Percentiles rank a stretch among this genome's conserved stretches.
Conservation (phyloP, 2,113 vertebrate species). For the Phycodurus eques region DNA sequence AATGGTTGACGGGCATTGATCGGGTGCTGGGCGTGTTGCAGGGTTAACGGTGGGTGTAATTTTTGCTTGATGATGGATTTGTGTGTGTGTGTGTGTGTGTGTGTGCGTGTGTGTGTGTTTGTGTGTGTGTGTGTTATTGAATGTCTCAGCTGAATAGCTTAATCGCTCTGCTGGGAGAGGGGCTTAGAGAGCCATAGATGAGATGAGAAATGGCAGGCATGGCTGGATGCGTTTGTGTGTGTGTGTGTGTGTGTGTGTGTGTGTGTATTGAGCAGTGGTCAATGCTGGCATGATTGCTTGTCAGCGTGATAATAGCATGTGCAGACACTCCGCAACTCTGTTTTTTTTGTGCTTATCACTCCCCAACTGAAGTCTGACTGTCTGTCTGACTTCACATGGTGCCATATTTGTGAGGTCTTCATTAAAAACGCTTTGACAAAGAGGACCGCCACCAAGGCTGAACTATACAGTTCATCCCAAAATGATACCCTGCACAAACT, state of each 20-base stretch:
- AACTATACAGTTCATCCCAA: not conserved
- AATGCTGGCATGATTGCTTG: constrained; percentile 40
- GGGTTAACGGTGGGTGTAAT: constrained; percentile 69
- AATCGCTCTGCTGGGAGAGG: constrained; percentile 57
- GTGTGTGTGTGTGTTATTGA: constrained; percentile 55
- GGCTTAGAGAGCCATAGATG: constrained; percentile 54
- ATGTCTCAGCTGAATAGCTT: constrained; percentile 66
- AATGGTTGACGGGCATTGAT: constrained; percentile 56
- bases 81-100: constrained; percentile 27
- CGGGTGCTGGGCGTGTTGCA: constrained; percentile 49
- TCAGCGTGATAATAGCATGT: constrained; percentile 19
- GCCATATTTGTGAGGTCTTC: not conserved
- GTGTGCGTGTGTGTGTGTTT: constrained; percentile 25
- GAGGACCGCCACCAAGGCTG: not conserved
- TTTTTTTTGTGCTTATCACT: not conserved
- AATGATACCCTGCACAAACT: not conserved
- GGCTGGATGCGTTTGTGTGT: constrained; percentile 5
- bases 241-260: not conserved
- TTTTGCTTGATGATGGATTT: constrained; percentile 65
- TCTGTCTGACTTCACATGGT: not conserved
- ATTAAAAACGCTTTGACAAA: not conserved
- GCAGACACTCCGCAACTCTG: not conserved
- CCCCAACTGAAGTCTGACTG: not conserved
- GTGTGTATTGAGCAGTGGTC: constrained; percentile 9
- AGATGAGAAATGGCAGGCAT: constrained; percentile 52